phyloP scores from a whole-genome alignment of 1,140 invertebrate genomes.

The Sitobion miscanthi region DNA sequence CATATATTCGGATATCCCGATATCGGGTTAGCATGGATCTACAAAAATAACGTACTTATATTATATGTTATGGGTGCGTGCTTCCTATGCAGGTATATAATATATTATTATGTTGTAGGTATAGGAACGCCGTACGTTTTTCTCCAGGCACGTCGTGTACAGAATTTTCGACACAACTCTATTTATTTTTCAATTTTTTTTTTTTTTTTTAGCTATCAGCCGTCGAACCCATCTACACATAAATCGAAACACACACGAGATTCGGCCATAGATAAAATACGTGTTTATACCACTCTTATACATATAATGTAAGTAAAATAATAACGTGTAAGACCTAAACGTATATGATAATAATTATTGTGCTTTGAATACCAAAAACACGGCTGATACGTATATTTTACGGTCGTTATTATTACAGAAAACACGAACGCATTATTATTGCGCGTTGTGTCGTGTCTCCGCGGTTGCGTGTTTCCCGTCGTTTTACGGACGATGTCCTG shows the following conservation, averaged over 20 bases:
- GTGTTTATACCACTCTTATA: background rate
- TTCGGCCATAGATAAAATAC: background rate
- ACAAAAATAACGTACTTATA: background rate
- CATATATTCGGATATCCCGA: background rate
- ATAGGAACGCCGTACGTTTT: background rate
- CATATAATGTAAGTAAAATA: background rate
- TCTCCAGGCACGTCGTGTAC: background rate
- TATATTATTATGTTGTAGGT: background rate
- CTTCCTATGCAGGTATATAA: background rate
- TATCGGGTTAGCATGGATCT: background rate
- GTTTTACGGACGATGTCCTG: background rate
- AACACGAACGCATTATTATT: conserved; percentile 29
- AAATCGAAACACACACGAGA: background rate
- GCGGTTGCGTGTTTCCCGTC: background rate
- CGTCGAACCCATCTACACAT: background rate
- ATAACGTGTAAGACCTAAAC: background rate
- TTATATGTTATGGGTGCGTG: background rate
- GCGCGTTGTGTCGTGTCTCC: conserved; percentile 13
- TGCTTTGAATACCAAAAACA: background rate
- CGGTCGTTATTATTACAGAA: conserved; percentile 4
- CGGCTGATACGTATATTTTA: background rate
- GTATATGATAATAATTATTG: background rate
- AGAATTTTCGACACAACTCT: background rate
- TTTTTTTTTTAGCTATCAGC: background rate
- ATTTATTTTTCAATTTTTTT: conserved; percentile 12